phyloP scores from a whole-genome alignment of 2,113 vertebrate species.

The Aleadryas rufinucha region DNA sequence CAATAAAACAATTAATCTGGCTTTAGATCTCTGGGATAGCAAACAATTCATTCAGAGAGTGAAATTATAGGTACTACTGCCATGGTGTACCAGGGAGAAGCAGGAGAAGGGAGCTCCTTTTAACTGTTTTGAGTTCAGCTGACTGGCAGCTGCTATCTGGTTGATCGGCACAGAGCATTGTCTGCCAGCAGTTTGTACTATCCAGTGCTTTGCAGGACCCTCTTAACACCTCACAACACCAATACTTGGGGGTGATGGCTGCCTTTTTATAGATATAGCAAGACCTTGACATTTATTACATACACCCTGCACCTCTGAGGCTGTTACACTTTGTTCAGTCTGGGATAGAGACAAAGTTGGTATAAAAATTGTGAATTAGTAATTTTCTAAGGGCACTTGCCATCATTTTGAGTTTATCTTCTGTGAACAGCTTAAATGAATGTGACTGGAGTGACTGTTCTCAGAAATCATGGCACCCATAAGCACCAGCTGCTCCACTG shows the following conservation, averaged over 20 bases:
- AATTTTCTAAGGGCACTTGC: not conserved
- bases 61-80: not conserved
- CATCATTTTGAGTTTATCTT: not conserved
- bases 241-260: not conserved
- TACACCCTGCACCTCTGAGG: fast-evolving
- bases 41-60: not conserved
- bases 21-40: not conserved
- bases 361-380: not conserved
- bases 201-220: not conserved
- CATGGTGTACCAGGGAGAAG: not conserved
- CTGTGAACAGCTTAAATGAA: not conserved
- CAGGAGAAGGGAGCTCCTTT: not conserved
- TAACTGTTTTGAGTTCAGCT: not conserved
- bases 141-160: not conserved
- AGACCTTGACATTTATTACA: not conserved
- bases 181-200: not conserved
- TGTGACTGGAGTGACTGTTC: not conserved
- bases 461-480: not conserved
- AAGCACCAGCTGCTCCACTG: not conserved
- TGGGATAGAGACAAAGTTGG: not conserved
- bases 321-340: not conserved
- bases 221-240: not conserved
- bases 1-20: not conserved
- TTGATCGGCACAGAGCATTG: not conserved
- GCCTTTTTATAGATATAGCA: not conserved